Evolutionary conservation across 2,797 vertebrate genomes (phyloP), one percentile per base, ranked within the genome.

Genomic region (Chaetodon trifasciatus): DNA sequence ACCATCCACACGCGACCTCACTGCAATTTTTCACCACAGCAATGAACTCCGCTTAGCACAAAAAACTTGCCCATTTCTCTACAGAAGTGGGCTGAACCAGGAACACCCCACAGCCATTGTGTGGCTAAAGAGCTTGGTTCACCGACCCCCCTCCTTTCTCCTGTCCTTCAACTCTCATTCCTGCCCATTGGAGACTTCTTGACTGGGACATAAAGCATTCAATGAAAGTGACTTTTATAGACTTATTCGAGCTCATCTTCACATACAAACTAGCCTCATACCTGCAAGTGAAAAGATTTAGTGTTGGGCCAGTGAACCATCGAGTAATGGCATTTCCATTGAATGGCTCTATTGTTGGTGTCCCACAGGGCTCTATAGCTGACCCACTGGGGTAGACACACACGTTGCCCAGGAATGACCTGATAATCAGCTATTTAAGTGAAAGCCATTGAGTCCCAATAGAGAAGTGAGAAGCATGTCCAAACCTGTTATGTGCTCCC

Each of bases 191-290:
- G 96, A 96, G 95, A 96, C 95, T 95, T 92, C 96, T 97, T 96
- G 96, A 96, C 96, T 96, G 96, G 95, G 96, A 97, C 97, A 97
- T 96, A 97, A 97, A 96, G 96, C 95, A 96, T 95, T 98, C 96
- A 98, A 97, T 97, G 95, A 96, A 96, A 95, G 93, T 97, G 97
- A 99, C 97, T 98, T 99, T 98, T 98, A 99, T 98, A 97, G 97
- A 98, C 97, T 98, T 97, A 95, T 97, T 97, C 94, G 93, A 98
- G 97, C 97, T 95, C 94, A 95, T 95, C 94, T 95, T 94, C 94
- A 89, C 92, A 93, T 94, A 94, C 91, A 94, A 91, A 91, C 92
- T 91, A 82, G 86, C 86, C 84, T 92, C 90, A 92, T 94, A 90
- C 92, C 88, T 91, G 92, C 91, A 90, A 92, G 85, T 88, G 91